phyloP scores from a whole-genome alignment of 2,113 vertebrate genomes.

The Marcusenius ussheri region DNA sequence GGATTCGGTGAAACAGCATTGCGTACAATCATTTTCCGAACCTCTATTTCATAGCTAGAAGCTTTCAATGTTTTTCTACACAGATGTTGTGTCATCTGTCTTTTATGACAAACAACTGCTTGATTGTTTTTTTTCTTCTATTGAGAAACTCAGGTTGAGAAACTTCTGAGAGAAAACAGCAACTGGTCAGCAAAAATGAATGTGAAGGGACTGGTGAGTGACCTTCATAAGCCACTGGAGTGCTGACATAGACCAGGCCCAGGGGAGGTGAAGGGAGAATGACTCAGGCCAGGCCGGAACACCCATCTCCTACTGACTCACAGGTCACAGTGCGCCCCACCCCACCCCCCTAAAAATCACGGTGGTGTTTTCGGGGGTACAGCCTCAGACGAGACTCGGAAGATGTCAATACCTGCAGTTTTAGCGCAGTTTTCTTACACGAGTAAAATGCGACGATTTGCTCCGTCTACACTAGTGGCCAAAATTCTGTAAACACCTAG shows the following conservation, averaged over 20 bases:
- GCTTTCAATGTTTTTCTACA: slow-evolving; percentile 10
- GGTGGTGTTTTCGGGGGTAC: background rate
- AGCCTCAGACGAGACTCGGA: background rate
- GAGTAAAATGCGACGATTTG: background rate
- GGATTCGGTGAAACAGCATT: slow-evolving; percentile 12
- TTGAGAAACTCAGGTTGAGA: slow-evolving; percentile 2
- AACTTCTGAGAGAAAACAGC: slow-evolving; percentile 28
- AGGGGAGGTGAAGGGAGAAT: slow-evolving; percentile 8
- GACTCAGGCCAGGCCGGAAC: slow-evolving; percentile 18
- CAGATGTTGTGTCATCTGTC: slow-evolving; percentile 10
- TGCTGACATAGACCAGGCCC: slow-evolving; percentile 18
- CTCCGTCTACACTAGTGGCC: too few relatives aligned
- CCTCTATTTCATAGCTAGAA: background rate
- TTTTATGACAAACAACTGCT: background rate
- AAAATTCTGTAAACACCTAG: background rate
- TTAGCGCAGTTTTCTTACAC: background rate
- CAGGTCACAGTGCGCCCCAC: slow-evolving; percentile 32
- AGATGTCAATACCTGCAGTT: background rate
- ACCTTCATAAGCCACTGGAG: slow-evolving; percentile 14
- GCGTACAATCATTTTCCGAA: slow-evolving; percentile 17
- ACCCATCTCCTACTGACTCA: slow-evolving; percentile 9
- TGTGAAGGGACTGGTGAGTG: background rate
- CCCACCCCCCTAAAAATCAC: slow-evolving; percentile 14
- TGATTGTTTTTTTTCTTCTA: slow-evolving; percentile 5
- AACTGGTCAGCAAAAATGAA: slow-evolving; percentile 10